A percentile compares a stretch with the other conserved stretches of the same genome.
These are phyloP conservation scores for Eupithecia centaureata DNA, from an alignment of 2,888 invertebrate genomes.

Conservation along the genomic window DNA sequence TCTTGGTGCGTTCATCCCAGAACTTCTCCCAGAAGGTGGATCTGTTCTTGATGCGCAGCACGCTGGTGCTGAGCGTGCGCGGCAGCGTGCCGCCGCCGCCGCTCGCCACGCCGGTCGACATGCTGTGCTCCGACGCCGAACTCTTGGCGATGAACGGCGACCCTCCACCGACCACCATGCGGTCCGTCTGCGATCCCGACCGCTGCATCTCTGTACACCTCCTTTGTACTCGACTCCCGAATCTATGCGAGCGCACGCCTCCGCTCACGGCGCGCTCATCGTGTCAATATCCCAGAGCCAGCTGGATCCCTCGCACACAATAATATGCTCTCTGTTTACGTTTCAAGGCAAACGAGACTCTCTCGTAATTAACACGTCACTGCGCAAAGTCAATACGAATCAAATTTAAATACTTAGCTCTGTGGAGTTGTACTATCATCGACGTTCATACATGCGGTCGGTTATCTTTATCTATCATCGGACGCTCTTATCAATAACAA, in stretches of 20 bases:
- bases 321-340: slow-evolving; percentile 46
- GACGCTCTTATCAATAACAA: slow-evolving; percentile 63
- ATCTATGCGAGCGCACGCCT: background rate
- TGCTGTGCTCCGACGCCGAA: slow-evolving; percentile 80
- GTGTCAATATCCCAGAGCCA: slow-evolving; percentile 23
- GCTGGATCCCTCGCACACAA: slow-evolving; percentile 36
- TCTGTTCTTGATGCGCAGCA: slow-evolving; percentile 89
- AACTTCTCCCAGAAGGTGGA: slow-evolving; percentile 94
- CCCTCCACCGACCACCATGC: slow-evolving; percentile 72
- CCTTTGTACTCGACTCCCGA: slow-evolving; percentile 20
- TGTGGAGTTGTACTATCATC: slow-evolving; percentile 48
- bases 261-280: slow-evolving; percentile 25
- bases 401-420: slow-evolving; percentile 44
- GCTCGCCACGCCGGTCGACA: slow-evolving; percentile 79
- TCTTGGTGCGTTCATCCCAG: slow-evolving; percentile 87
- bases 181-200: slow-evolving; percentile 84
- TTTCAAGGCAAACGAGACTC: slow-evolving; percentile 46
- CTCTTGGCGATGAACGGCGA: slow-evolving; percentile 72
- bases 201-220: slow-evolving; percentile 71
- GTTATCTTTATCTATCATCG: slow-evolving; percentile 64
- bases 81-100: slow-evolving; percentile 83
- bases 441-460: slow-evolving; percentile 53
- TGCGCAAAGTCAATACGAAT: slow-evolving; percentile 50
- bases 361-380: slow-evolving; percentile 49
- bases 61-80: slow-evolving; percentile 90